Percentiles rank a stretch among this genome's conserved stretches.
These are phyloP conservation scores for Anarhynchus alexandrinus DNA, from an alignment of 2,113 vertebrate species.

Conservation along the genomic window DNA sequence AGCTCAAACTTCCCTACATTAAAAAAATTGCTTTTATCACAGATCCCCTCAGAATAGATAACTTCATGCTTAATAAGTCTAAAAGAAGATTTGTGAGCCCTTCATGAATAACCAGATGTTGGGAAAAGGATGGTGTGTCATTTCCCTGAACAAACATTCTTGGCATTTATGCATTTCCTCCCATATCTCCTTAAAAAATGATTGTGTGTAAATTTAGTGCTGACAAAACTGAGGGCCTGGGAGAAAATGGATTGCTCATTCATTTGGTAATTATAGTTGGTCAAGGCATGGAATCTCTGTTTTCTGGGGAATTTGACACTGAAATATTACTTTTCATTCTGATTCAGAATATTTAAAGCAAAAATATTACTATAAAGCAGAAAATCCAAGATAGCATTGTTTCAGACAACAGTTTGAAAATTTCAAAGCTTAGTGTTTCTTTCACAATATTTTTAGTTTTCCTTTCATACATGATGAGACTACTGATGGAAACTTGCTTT, in stretches of 20 bases:
- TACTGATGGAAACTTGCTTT: not conserved
- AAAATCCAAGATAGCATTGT: not conserved
- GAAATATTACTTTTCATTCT: not conserved
- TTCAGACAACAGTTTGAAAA: not conserved
- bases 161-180: conserved; percentile 54
- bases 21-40: conserved; percentile 3
- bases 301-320: not conserved
- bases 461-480: not conserved
- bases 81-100: conserved; percentile 12
- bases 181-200: conserved; percentile 22
- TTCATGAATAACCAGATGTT: conserved; percentile 41
- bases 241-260: conserved; percentile 23
- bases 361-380: not conserved
- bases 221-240: conserved; percentile 35
- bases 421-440: not conserved
- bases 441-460: not conserved
- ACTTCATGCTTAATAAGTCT: not conserved
- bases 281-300: not conserved
- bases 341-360: not conserved
- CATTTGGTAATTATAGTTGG: not conserved
- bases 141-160: conserved; percentile 53
- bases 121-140: conserved; percentile 19
- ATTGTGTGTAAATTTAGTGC: conserved; percentile 41
- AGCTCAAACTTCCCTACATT: not conserved
- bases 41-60: not conserved